phyloP scores from a whole-genome alignment of 2,797 vertebrate genomes.

The Coregonus sp. region DNA sequence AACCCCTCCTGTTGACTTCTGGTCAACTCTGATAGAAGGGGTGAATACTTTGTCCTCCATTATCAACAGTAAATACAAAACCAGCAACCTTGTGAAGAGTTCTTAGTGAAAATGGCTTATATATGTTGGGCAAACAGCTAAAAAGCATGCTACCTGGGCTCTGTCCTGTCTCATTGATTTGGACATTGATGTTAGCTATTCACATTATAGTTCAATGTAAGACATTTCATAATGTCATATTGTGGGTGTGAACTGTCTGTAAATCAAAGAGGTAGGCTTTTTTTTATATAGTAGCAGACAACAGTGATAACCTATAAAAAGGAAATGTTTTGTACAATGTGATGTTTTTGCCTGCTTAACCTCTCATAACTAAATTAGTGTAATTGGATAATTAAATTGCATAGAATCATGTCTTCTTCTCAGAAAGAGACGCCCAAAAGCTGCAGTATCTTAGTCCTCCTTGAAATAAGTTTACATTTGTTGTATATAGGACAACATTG shows the following conservation, averaged over 20 bases:
- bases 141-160: too few relatives aligned
- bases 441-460: too few relatives aligned
- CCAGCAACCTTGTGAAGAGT: not conserved
- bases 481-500: not conserved
- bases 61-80: not conserved
- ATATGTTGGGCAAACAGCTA: not conserved
- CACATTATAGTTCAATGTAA: too few relatives aligned
- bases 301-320: not conserved
- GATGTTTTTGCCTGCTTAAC: not conserved
- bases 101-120: too few relatives aligned
- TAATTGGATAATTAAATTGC: conserved; percentile 20
- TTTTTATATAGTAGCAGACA: not conserved
- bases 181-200: too few relatives aligned
- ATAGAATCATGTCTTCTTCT: not conserved
- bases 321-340: conserved; percentile 1
- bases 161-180: too few relatives aligned
- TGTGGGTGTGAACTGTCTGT: too few relatives aligned
- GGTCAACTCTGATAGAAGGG: not conserved
- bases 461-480: not conserved
- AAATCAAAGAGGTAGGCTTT: too few relatives aligned
- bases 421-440: not conserved
- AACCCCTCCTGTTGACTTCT: not conserved
- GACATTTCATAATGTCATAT: too few relatives aligned
- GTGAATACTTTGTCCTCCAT: not conserved
- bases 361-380: not conserved